phyloP scores from a whole-genome alignment of 2,797 vertebrate genomes.

The Atherinosoma microstoma region DNA sequence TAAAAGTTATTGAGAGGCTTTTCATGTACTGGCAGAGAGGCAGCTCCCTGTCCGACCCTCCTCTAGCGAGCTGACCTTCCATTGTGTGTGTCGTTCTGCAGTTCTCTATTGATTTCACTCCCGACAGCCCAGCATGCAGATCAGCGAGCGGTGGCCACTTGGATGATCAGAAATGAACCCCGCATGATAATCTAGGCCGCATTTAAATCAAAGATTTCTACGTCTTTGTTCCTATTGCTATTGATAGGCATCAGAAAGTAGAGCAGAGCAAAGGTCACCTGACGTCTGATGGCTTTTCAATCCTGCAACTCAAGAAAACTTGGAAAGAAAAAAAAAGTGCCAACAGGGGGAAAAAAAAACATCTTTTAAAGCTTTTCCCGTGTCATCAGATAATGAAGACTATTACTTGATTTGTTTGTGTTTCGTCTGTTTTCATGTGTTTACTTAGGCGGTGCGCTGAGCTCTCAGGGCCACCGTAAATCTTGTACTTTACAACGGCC shows the following conservation, averaged over 20 bases:
- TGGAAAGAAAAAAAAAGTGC: neutral
- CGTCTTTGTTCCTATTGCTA: constrained; percentile 53
- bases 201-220: constrained; percentile 64
- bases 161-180: constrained; percentile 49
- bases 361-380: neutral
- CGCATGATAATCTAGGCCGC: constrained; percentile 51
- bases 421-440: neutral
- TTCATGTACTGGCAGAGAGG: constrained; percentile 28
- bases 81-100: constrained; percentile 9
- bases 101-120: constrained; percentile 38
- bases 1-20: constrained; percentile 25
- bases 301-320: constrained; percentile 12
- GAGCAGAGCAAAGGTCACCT: constrained; percentile 50
- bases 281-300: constrained; percentile 57
- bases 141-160: constrained; percentile 12
- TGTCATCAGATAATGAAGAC: constrained; percentile 1
- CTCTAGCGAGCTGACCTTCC: constrained; percentile 37
- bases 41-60: constrained; percentile 38
- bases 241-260: constrained; percentile 42
- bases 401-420: constrained; percentile 1
- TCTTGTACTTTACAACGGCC: constrained; percentile 15
- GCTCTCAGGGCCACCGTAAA: constrained; percentile 3
- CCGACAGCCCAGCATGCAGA: constrained; percentile 11
- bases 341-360: too few species aligned
- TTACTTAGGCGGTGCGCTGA: constrained; percentile 4